Conservation (phyloP, 2,113 vertebrate species). For the Syngnathoides biaculeatus region DNA sequence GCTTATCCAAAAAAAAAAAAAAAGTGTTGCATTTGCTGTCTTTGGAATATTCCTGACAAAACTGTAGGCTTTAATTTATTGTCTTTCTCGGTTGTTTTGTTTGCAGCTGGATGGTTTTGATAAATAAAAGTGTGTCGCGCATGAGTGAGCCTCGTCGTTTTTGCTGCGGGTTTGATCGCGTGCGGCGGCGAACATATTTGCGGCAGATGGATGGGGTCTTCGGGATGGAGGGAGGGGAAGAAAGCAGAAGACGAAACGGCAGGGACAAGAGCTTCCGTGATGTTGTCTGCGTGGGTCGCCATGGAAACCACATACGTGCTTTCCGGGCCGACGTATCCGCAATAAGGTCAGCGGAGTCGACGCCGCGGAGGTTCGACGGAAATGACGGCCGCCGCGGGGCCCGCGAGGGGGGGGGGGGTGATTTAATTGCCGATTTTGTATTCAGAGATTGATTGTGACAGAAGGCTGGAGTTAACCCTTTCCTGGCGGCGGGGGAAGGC, state of each 20-base stretch:
- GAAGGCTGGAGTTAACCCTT: background rate
- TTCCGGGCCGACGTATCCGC: slow-evolving; percentile 22
- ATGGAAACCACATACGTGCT: slow-evolving; percentile 25
- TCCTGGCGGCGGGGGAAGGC: background rate
- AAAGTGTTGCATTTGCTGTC: slow-evolving; percentile 32
- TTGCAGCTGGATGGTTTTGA: slow-evolving; percentile 54
- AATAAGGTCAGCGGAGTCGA: slow-evolving; percentile 10
- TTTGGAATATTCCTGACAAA: slow-evolving; percentile 44
- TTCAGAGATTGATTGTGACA: background rate
- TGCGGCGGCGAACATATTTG: background rate
- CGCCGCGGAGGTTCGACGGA: background rate
- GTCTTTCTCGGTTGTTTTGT: slow-evolving; percentile 54
- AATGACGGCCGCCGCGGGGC: background rate
- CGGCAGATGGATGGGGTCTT: background rate
- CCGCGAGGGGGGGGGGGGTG: background rate
- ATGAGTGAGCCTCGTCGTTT: slow-evolving; percentile 5
- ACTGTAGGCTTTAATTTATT: slow-evolving; percentile 63
- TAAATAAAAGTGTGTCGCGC: slow-evolving; percentile 64
- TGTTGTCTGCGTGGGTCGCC: slow-evolving; percentile 10
- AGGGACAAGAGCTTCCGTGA: background rate
- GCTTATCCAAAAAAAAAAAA: slow-evolving; percentile 15
- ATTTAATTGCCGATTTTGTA: slow-evolving; percentile 2
- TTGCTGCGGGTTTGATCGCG: slow-evolving; percentile 12
- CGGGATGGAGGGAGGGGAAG: background rate
- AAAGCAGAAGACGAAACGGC: background rate